phyloP scores from a whole-genome alignment of 2,797 vertebrate species.

The Phoxinus dragarum region DNA sequence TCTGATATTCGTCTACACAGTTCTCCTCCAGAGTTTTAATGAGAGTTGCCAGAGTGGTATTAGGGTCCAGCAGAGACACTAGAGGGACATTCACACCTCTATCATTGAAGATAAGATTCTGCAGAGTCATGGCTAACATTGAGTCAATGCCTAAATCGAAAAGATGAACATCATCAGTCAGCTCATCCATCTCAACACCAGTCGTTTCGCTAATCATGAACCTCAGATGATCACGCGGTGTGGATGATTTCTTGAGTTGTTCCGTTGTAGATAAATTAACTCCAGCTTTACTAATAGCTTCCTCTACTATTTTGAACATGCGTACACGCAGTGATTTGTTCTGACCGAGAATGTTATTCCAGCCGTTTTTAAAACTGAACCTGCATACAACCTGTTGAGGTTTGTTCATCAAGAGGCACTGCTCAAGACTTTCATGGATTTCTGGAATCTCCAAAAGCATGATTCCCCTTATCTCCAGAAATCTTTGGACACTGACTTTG shows the following conservation, averaged over 20 bases:
- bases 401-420: slow-evolving; percentile 79
- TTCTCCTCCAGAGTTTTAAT: slow-evolving; percentile 42
- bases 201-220: slow-evolving; percentile 75
- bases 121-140: slow-evolving; percentile 90
- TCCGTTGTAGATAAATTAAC: slow-evolving; percentile 32
- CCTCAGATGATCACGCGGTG: slow-evolving; percentile 73
- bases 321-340: slow-evolving; percentile 73
- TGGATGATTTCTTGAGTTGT: slow-evolving; percentile 55
- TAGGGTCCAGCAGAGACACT: slow-evolving; percentile 83
- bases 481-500: slow-evolving; percentile 76
- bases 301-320: slow-evolving; percentile 65
- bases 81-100: slow-evolving; percentile 80
- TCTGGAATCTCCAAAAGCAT: slow-evolving; percentile 79
- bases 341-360: slow-evolving; percentile 69
- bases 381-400: slow-evolving; percentile 81
- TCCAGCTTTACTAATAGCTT: slow-evolving; percentile 65
- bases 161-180: slow-evolving; percentile 75
- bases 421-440: slow-evolving; percentile 80
- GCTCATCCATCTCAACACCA: slow-evolving; percentile 67
- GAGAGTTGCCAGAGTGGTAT: slow-evolving; percentile 75
- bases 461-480: slow-evolving; percentile 83
- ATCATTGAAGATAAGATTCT: slow-evolving; percentile 80
- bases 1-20: not conserved
- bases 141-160: slow-evolving; percentile 83
- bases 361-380: slow-evolving; percentile 78